Conservation (phyloP, 2,888 invertebrate genomes). For the Scaptomyza polygonia region DNA sequence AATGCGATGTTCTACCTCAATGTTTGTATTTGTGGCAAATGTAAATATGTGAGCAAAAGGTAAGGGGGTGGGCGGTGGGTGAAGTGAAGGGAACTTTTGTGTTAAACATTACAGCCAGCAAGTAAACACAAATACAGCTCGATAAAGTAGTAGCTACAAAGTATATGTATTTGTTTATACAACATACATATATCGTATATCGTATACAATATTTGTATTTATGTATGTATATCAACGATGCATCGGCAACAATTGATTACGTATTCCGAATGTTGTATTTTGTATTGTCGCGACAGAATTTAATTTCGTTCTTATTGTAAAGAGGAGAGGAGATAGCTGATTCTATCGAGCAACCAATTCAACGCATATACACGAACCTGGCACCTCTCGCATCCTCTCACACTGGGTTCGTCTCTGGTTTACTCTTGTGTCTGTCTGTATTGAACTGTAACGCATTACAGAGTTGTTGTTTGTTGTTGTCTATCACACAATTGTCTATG, state of each 20-base stretch:
- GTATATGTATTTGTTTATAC: slow-evolving; percentile 7
- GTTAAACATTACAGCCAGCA: slow-evolving; percentile 1
- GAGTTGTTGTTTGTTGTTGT: slow-evolving; percentile 30
- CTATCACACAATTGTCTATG: slow-evolving; percentile 59
- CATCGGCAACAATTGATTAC: slow-evolving; percentile 75
- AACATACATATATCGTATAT: slow-evolving; percentile 8
- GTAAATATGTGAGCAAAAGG: too few relatives aligned
- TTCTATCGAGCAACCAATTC: slow-evolving; percentile 53
- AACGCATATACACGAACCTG: slow-evolving; percentile 34
- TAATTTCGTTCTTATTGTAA: slow-evolving; percentile 73
- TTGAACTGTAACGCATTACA: slow-evolving; percentile 73
- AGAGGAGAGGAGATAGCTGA: not conserved
- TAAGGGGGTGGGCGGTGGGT: too few relatives aligned
- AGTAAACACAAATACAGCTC: slow-evolving; percentile 9
- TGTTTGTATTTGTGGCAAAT: slow-evolving; percentile 11
- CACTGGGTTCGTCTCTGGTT: too few relatives aligned
- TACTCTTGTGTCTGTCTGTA: slow-evolving; percentile 30
- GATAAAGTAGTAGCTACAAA: slow-evolving; percentile 5
- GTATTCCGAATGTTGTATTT: slow-evolving; percentile 74
- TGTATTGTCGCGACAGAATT: slow-evolving; percentile 81
- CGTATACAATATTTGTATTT: slow-evolving; percentile 2
- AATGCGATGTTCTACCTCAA: not conserved
- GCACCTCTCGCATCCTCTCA: not conserved
- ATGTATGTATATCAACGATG: slow-evolving; percentile 55
- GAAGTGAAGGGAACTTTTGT: slow-evolving; percentile 1